Base-by-base conservation (phyloP, 2,113 vertebrate species). In the Atlantisia rogersi region DNA sequence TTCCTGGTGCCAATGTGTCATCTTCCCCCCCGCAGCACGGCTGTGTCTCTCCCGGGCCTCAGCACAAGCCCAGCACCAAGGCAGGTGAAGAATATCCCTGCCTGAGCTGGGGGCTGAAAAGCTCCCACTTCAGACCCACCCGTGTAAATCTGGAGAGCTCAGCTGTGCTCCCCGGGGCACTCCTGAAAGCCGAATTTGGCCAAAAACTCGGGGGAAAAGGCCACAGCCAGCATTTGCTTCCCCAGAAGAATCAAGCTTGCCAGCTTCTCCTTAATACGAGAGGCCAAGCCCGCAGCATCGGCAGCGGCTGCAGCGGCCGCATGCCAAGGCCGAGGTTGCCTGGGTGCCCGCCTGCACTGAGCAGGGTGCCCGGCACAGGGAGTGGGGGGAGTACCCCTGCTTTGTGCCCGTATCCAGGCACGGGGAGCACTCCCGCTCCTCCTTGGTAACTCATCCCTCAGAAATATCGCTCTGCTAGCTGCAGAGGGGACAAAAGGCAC, bases 121-220 rank as follows among this genome's bases (percentile, higher is more conserved):
- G 17, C 29, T 20, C 40, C 26, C 46, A 8, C 4, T 65, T 20
- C 48, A 60, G 67, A 16, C 11, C 19, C 22, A 4, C 5, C 46
- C 6, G 21, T 0, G 28, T 17, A 11, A 67, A 29, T 7, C 28
- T 31, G 75, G 26, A 59, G 64, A 68, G 29, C 20, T 69, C 3
- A 0, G 22, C 70, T 28, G 10, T 2, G 17, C 55, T 60, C 4
- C 1, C 3, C 31, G 4, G 15, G 14, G n/a, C 29, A 3, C 18
- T 53, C 16, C 37, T 0, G 1, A 62, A n/a, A 59, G 70, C 62
- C 29, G 31, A 75, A 22, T 44, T 87, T 69, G 63, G 29, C 73
- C 59, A 59, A 21, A n/a, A 70, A 50, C 9, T 62, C 12, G 15
- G 81, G 25, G 11, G 28, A 75, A 50, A 44, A 19, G 32, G 67